Evolutionary conservation across 2,113 vertebrate genomes (phyloP).

Genomic region (Glareola pratincola): DNA sequence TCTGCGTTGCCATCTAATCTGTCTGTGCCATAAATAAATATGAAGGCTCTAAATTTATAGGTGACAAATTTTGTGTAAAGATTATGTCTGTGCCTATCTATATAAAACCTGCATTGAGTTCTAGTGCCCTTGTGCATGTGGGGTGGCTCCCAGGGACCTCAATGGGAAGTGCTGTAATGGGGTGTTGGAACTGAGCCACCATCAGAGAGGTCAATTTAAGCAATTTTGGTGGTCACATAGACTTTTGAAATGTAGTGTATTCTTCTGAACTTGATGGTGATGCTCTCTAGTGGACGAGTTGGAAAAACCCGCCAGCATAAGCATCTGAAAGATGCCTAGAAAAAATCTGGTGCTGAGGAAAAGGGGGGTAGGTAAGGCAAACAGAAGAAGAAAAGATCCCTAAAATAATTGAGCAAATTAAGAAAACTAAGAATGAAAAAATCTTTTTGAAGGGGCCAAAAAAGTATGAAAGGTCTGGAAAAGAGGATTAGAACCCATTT

Average conservation of each 20-base stretch:
- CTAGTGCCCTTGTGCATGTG: fast-evolving
- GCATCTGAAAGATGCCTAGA: background rate
- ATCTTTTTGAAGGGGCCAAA: background rate
- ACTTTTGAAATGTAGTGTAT: background rate
- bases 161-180: background rate
- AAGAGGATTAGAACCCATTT: background rate
- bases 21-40: background rate
- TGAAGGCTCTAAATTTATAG: background rate
- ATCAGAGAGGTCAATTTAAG: background rate
- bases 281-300: background rate
- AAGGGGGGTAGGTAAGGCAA: background rate
- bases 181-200: background rate
- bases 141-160: too few relatives aligned
- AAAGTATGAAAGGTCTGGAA: background rate
- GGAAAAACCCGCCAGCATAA: background rate
- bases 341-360: background rate
- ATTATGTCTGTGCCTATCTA: background rate
- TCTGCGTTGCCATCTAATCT: background rate
- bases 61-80: background rate
- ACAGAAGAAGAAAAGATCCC: background rate
- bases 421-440: background rate
- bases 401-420: background rate
- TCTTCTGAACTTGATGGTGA: background rate
- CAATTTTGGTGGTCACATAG: fast-evolving
- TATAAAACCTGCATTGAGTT: background rate